Evolutionary conservation across 1,140 invertebrate genomes (phyloP).

Genomic region (Cylas formicarius): DNA sequence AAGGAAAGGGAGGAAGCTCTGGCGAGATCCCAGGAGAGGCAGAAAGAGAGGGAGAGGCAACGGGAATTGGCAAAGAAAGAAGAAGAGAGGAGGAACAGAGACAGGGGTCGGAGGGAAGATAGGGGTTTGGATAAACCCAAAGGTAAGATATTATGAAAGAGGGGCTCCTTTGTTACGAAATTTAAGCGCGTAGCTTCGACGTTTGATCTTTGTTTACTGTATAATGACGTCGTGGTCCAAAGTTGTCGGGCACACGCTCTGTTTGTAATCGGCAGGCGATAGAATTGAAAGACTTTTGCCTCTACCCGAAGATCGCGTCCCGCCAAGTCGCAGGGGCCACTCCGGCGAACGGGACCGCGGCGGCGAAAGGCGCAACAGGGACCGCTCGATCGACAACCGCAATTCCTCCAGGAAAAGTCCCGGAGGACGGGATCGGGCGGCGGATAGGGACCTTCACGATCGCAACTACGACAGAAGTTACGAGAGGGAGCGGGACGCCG

Average conservation of each 20-base stretch:
- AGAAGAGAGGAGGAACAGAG: conserved; percentile 36
- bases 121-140: conserved; percentile 39
- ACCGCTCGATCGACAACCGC: conserved; percentile 20
- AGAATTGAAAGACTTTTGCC: conserved; percentile 36
- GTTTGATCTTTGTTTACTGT: not conserved
- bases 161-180: too few relatives aligned
- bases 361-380: conserved; percentile 23
- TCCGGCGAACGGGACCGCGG: conserved; percentile 31
- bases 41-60: conserved; percentile 54
- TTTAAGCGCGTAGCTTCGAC: too few relatives aligned
- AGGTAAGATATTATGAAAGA: too few relatives aligned
- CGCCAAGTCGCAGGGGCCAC: conserved; percentile 31
- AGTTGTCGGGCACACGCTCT: not conserved
- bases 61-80: conserved; percentile 42
- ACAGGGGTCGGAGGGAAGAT: conserved; percentile 35
- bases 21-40: conserved; percentile 49
- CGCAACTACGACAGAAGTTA: conserved; percentile 28
- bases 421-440: conserved; percentile 26
- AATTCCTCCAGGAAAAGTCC: conserved; percentile 27
- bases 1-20: conserved; percentile 52
- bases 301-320: conserved; percentile 35
- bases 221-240: not conserved
- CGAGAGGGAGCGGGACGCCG: conserved; percentile 21
- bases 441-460: conserved; percentile 25
- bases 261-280: conserved; percentile 18